Evolutionary conservation across 1,140 invertebrate genomes (phyloP).

Genomic region (Aphidius ervi): DNA sequence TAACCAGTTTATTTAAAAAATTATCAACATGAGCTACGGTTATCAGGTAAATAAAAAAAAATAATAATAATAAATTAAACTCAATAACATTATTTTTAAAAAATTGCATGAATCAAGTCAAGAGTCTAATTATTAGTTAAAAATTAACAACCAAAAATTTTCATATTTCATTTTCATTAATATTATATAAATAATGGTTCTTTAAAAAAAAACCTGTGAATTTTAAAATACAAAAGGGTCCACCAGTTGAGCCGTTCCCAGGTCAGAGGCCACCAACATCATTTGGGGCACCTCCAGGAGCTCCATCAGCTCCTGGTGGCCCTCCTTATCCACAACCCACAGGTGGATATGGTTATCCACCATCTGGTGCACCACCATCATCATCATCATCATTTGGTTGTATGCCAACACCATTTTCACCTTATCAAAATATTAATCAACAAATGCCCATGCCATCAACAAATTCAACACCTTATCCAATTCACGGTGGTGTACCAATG

Average conservation of each 20-base stretch:
- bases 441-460: too few species aligned
- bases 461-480: too few species aligned
- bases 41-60: conserved; percentile 22
- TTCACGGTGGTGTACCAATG: too few species aligned
- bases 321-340: conserved; percentile 19
- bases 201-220: conserved; percentile 19
- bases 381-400: conserved; percentile 17
- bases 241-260: conserved; percentile 39
- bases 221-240: conserved; percentile 37
- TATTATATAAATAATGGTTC: conserved; percentile 6
- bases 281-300: conserved; percentile 44
- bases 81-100: background rate
- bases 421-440: background rate
- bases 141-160: conserved; percentile 1
- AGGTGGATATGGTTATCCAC: background rate
- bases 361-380: background rate
- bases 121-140: background rate
- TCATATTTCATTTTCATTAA: background rate
- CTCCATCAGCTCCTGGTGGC: conserved; percentile 40
- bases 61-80: too few species aligned
- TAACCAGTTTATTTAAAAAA: background rate
- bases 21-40: conserved; percentile 26
- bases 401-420: conserved; percentile 12
- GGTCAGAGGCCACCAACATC: conserved; percentile 44
- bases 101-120: background rate